Base-by-base conservation (phyloP, 1,140 invertebrate genomes). In the Helicorthomorpha holstii region DNA sequence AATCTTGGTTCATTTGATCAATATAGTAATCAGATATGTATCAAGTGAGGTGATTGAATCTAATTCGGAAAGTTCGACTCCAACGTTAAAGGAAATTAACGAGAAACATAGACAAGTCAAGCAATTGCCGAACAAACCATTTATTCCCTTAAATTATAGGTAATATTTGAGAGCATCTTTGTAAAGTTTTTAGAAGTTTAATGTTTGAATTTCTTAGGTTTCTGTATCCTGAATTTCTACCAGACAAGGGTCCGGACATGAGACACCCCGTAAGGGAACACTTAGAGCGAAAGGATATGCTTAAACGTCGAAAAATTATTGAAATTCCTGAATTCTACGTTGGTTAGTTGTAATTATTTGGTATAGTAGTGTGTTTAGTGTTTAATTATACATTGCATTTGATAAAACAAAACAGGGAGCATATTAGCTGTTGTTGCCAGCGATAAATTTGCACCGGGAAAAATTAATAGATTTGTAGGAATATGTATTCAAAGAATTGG, bases 311-410 rank as follows among this genome's bases (percentile, higher is more conserved):
- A 61, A 69, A 67, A 51, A 70, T 83, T 54, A 74, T 98, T 52
- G 80, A 85, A 63, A 85, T 98, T 57, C 95, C 95, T 2, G 92
- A 96, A 67, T 98, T 98, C 73, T 97, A 96, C 74, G 91, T 96
- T 62, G 93, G 85, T 84, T 66, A 69, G 81, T 68, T 51, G 7
- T 7, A 34, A 34, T 16, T 34, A 16, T 7, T 16, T 34, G 29
- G 7, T 7, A 34, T 34, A 23, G 27, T 7, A 14, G 7, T 34
- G 23, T 27, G 12, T 22, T 42, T 7, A 2, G 50, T 53, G 26
- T 55, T 57, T 27, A 53, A 56, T n/a, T n/a, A n/a, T n/a, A n/a
- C n/a, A n/a, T n/a, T n/a, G n/a, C n/a, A n/a, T n/a, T n/a, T n/a
- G n/a, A n/a, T n/a, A n/a, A n/a, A n/a, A n/a, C n/a, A n/a, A 66